These are phyloP conservation scores for Hirtodrosophila histrioides DNA, from an alignment of 2,888 invertebrate genomes.

Conservation along the genomic window DNA sequence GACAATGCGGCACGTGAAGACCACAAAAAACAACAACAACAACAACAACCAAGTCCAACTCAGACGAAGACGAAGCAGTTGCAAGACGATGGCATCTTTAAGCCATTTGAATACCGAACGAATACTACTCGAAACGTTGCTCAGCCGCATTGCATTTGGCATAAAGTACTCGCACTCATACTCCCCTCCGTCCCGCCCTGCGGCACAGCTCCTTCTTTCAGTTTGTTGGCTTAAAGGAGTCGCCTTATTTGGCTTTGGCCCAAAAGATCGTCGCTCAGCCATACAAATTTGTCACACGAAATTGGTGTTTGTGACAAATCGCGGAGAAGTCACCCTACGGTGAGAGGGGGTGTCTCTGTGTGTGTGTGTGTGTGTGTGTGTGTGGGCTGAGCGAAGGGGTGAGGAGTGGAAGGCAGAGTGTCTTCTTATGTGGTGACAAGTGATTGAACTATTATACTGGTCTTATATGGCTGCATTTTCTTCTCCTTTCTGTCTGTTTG, in stretches of 20 bases:
- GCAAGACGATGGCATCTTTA: slow-evolving; percentile 54
- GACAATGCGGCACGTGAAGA: slow-evolving; percentile 62
- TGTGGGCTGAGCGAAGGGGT: neutral
- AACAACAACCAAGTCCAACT: neutral
- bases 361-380: no score
- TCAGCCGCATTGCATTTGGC: slow-evolving; percentile 54
- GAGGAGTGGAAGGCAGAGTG: neutral
- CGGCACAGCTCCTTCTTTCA: neutral
- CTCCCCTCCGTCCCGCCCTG: slow-evolving; percentile 4
- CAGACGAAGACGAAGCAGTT: slow-evolving; percentile 1
- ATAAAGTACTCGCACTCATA: slow-evolving; percentile 60
- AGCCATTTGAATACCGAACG: slow-evolving; percentile 66
- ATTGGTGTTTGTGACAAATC: slow-evolving; percentile 81
- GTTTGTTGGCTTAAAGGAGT: slow-evolving; percentile 49
- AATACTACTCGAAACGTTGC: slow-evolving; percentile 34
- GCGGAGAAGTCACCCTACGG: slow-evolving; percentile 32
- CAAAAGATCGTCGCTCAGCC: slow-evolving; percentile 51
- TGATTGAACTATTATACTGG: slow-evolving; percentile 74
- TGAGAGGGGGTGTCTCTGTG: no score
- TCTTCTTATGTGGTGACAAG: slow-evolving; percentile 63
- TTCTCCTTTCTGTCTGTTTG: neutral
- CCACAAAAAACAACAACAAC: neutral
- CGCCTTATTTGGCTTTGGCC: slow-evolving; percentile 71
- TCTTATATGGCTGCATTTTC: slow-evolving; percentile 49
- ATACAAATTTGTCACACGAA: slow-evolving; percentile 80